Evolutionary conservation across 2,797 vertebrate species (phyloP), one percentile per base, ranked within the genome.

Genomic region (Tenualosa ilisha): DNA sequence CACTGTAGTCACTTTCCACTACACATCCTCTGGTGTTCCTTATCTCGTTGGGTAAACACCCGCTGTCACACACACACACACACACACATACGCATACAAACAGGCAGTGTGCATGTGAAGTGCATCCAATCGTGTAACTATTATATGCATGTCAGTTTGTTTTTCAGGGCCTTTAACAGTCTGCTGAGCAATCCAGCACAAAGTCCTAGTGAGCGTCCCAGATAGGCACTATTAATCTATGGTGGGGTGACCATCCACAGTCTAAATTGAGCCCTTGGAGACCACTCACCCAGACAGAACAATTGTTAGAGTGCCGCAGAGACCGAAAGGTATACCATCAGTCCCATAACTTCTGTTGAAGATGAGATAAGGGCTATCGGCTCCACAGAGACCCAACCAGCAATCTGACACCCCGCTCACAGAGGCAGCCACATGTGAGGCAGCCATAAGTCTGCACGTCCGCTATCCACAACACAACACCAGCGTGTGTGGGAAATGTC

Each of bases 221-320:
- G 89, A 81, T 88, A 90, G 88, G 26, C 89, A 87, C 90, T 92
- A 94, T 93, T 94, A 93, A 93, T 95, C 93, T 94, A 91, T 90
- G 89, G 88, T 85, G 91, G 86, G 90, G 91, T 93, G 93, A 93
- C 94, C 88, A 88, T 93, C 91, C 90, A 86, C 89, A 91, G 91
- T 93, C 92, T 94, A 96, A 96, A 96, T 95, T 95, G 93, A 95
- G 93, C 94, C 95, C 95, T 94, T 90, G 88, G 95, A 95, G 95
- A 95, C 94, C 83, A 88, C 91, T 94, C 93, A 93, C 92, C 94
- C 93, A 92, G 91, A 92, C 90, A 92, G 89, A 87, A 90, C 88
- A 91, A 81, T 93, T 94, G 95, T 94, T 94, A 92, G 93, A 90
- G 91, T 93, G 90, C 90, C 90, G 86, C 83, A 31, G 89, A 89